These are phyloP conservation scores for Tolypeutes matacus DNA, from an alignment of 2,797 vertebrate species.

Conservation along the genomic window DNA sequence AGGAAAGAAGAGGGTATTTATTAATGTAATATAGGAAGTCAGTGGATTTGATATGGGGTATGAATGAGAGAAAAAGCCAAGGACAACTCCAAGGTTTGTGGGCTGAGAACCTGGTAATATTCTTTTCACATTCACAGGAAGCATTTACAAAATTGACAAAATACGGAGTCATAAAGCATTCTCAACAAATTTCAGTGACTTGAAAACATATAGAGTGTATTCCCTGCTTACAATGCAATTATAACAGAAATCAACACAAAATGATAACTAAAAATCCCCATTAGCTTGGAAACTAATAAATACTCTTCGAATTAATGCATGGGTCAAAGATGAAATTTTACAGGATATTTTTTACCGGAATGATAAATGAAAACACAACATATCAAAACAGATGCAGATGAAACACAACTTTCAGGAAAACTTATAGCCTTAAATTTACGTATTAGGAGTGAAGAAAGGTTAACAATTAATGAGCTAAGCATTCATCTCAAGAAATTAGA, in stretches of 20 bases:
- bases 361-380: background rate
- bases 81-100: background rate
- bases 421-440: background rate
- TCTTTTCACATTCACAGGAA: background rate
- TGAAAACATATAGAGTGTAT: no score
- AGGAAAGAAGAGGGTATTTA: background rate
- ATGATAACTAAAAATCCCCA: background rate
- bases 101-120: background rate
- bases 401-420: slow-evolving; percentile 9
- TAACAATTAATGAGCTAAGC: background rate
- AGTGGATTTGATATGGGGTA: background rate
- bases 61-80: background rate
- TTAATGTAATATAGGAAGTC: background rate
- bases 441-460: background rate
- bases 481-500: slow-evolving; percentile 19
- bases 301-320: background rate
- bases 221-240: no score
- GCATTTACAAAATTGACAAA: no score
- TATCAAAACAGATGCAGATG: background rate
- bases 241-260: no score
- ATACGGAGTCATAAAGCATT: no score
- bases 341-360: background rate
- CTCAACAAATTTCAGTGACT: no score
- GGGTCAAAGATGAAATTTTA: background rate
- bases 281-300: background rate